Base-by-base conservation (phyloP, 2,113 vertebrate species). In the Engraulis encrasicolus region DNA sequence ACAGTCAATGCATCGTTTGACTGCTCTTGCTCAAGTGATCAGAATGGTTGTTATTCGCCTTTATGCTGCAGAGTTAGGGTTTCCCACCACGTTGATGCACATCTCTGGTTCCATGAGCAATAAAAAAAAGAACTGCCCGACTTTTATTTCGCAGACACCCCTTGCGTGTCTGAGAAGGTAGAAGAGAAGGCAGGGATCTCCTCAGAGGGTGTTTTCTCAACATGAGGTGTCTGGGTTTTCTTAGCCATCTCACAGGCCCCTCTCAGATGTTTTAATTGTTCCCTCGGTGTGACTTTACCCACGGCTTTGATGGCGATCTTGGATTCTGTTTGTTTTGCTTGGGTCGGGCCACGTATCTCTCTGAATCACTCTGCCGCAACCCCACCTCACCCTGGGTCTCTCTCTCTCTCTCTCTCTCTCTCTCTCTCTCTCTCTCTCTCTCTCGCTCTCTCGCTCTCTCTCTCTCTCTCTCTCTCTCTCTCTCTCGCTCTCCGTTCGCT, bases 21-120 rank as follows among this genome's bases (percentile, higher is more conserved):
- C 27, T 18, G 58, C 20, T 66, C 11, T 66, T 11, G 58, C 58
- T 23, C 23, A 66, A 66, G 58, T 12, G 11, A 23, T 66, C 58
- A 27, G n/a, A 27, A 23, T 27, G 12, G 27, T 34, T 74, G 27
- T 34, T 31, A 74, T 31, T 74, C 66, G 31, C 15, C 5, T 74
- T 74, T 34, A n/a, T 2, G 11, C 61, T 71, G 1, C 14, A 14
- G 27, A 78, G 4, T 31, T 50, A 58, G 80, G 6, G 15, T 36
- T 23, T 48, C 23, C 50, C 52, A 2, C 45, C 23, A 19, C 81
- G 37, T 50, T 78, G 52, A 81, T 58, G 9, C 27, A 81, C 74
- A 84, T 82, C 83, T 83, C 58, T 38, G 74, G 37, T 71, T 83
- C 82, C 78, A 40, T 52, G 12, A 77, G 66, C 71, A 79, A 78